Evolutionary conservation across 2,888 invertebrate species (phyloP).

Genomic region (Himalopsyche kuldschensis): DNA sequence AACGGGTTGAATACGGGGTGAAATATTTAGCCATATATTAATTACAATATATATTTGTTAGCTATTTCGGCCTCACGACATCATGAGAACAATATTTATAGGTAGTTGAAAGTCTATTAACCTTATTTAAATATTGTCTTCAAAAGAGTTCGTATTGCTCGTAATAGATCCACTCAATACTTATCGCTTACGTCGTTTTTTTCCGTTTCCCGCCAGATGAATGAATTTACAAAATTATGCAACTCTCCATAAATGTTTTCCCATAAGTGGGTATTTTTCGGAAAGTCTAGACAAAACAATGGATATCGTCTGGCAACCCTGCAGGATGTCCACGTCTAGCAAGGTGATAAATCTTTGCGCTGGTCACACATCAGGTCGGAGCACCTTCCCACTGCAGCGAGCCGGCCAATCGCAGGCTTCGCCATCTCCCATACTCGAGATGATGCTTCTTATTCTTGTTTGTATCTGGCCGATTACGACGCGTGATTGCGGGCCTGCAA

Average conservation of each 20-base stretch:
- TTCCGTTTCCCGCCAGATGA: too few species aligned
- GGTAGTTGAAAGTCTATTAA: too few species aligned
- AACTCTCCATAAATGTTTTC: neutral
- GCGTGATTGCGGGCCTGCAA: neutral
- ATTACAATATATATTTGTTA: too few species aligned
- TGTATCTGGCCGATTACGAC: neutral
- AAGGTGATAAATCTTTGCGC: neutral
- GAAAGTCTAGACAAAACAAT: neutral
- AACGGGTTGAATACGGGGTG: too few species aligned
- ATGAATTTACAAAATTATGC: neutral
- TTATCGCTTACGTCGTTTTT: too few species aligned
- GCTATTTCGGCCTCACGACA: too few species aligned
- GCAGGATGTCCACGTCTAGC: neutral
- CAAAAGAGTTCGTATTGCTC: too few species aligned
- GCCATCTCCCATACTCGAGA: neutral
- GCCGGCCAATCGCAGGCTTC: constrained; percentile 1
- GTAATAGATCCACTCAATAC: too few species aligned
- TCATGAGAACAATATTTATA: too few species aligned
- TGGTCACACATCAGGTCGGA: neutral
- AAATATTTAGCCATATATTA: too few species aligned
- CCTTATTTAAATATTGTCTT: too few species aligned
- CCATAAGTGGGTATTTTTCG: neutral
- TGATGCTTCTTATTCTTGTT: neutral
- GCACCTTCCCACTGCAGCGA: neutral
- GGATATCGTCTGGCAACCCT: neutral